Evolutionary conservation across 2,797 vertebrate genomes (phyloP).

Genomic region (Micromesistius poutassou): DNA sequence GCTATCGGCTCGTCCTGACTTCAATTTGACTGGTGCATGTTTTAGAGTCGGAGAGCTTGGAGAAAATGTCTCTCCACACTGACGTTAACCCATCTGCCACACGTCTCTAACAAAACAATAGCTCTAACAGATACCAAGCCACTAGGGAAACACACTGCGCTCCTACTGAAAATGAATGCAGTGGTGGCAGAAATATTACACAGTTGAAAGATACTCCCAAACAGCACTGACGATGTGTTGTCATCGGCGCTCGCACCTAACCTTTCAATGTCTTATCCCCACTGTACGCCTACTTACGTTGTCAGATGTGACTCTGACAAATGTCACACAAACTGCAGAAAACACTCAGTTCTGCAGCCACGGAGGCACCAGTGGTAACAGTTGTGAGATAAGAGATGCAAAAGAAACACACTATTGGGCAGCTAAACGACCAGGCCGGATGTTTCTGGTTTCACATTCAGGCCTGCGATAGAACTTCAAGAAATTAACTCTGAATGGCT

Average conservation of each 20-base stretch:
- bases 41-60: constrained; percentile 12
- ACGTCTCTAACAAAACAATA: constrained; percentile 35
- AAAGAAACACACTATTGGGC: not conserved
- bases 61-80: not conserved
- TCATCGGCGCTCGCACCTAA: constrained; percentile 47
- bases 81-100: constrained; percentile 37
- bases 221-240: constrained; percentile 43
- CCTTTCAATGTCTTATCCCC: constrained; percentile 53
- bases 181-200: constrained; percentile 33
- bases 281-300: constrained; percentile 47
- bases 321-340: constrained; percentile 48
- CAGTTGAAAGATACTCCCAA: constrained; percentile 48
- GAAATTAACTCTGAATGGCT: not conserved
- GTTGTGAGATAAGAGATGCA: constrained; percentile 14
- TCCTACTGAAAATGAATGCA: constrained; percentile 46
- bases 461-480: constrained; percentile 32
- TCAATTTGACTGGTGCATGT: constrained; percentile 16
- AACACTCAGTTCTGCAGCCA: constrained; percentile 18
- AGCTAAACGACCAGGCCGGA: not conserved
- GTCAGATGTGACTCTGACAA: constrained; percentile 55
- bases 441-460: constrained; percentile 41
- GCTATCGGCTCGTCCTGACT: constrained; percentile 5
- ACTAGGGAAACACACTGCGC: constrained; percentile 32
- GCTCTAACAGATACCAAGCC: constrained; percentile 38
- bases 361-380: not conserved